These are phyloP conservation scores for Musca vetustissima DNA, from an alignment of 1,140 invertebrate genomes.

Conservation along the genomic window DNA sequence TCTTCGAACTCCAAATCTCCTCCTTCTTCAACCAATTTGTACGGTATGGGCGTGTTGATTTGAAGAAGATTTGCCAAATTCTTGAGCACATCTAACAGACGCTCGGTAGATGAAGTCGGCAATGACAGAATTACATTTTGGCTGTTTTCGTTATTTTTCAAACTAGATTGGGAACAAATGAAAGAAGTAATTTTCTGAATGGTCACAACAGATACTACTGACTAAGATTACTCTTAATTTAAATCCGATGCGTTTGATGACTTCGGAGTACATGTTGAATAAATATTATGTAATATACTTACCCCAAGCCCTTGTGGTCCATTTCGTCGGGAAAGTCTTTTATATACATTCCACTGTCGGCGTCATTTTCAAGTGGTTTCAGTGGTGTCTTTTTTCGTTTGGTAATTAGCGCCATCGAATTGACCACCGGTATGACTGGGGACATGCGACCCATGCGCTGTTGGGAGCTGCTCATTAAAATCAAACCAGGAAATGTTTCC, in stretches of 20 bases:
- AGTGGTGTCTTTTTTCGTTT: constrained; percentile 3
- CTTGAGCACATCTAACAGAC: constrained; percentile 86
- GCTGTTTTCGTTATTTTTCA: constrained; percentile 59
- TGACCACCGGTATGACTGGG: constrained; percentile 66
- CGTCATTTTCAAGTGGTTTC: constrained; percentile 8
- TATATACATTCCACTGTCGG: constrained; percentile 2
- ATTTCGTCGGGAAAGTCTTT: background rate
- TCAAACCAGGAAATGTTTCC: constrained; percentile 41
- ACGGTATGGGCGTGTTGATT: constrained; percentile 82
- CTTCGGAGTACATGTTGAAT: too few relatives aligned
- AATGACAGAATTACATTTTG: constrained; percentile 89
- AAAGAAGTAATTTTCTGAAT: background rate
- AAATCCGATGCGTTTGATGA: too few relatives aligned
- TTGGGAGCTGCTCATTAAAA: constrained; percentile 41
- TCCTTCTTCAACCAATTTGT: constrained; percentile 54
- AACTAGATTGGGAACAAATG: constrained; percentile 16
- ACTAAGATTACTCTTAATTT: too few relatives aligned
- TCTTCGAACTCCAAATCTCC: background rate
- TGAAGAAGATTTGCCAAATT: constrained; percentile 89
- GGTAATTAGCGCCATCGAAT: constrained; percentile 25
- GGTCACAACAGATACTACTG: too few relatives aligned
- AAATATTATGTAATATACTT: too few relatives aligned
- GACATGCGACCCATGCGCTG: constrained; percentile 61
- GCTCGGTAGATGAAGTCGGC: constrained; percentile 87
- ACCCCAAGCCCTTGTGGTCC: constrained; percentile 9